These are phyloP conservation scores for Hyposmocoma kahamanoa DNA, from an alignment of 1,140 invertebrate genomes.

Conservation along the genomic window DNA sequence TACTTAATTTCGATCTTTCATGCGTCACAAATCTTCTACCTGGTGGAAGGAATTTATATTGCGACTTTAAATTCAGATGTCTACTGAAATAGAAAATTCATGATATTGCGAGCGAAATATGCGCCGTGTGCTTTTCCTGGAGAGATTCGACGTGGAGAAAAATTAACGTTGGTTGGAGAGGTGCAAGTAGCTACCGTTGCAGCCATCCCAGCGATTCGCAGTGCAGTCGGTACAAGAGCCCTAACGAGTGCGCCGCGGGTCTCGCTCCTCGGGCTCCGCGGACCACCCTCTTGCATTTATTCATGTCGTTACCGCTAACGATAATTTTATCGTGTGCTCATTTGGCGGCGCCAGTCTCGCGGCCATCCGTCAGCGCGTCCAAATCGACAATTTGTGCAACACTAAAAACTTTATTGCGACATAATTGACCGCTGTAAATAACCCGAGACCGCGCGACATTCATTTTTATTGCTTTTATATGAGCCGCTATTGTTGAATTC, in stretches of 20 bases:
- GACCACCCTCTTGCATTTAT: slow-evolving; percentile 73
- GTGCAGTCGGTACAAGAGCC: slow-evolving; percentile 47
- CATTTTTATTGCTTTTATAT: slow-evolving; percentile 27
- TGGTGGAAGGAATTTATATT: no score
- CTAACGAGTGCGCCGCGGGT: slow-evolving; percentile 41
- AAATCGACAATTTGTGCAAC: slow-evolving; percentile 68
- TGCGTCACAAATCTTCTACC: no score
- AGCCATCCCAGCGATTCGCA: slow-evolving; percentile 13
- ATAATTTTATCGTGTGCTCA: slow-evolving; percentile 76
- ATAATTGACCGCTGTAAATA: slow-evolving; percentile 65
- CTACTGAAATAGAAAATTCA: no score
- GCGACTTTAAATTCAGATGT: no score
- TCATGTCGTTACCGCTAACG: slow-evolving; percentile 75
- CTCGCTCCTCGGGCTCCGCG: slow-evolving; percentile 35
- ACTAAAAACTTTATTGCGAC: slow-evolving; percentile 68
- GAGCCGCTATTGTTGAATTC: neutral
- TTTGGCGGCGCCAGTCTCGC: slow-evolving; percentile 70
- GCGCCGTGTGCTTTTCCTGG: no score
- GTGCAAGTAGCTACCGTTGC: slow-evolving; percentile 9
- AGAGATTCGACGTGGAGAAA: no score
- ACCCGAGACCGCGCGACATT: slow-evolving; percentile 19
- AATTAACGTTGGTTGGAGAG: slow-evolving; percentile 24
- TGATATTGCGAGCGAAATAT: no score
- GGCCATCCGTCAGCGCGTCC: slow-evolving; percentile 62
- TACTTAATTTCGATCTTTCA: no score